Percentiles rank a stretch among this genome's conserved stretches.
These are phyloP conservation scores for Coregonus suidteri DNA, from an alignment of 2,797 vertebrate genomes.

Conservation along the genomic window DNA sequence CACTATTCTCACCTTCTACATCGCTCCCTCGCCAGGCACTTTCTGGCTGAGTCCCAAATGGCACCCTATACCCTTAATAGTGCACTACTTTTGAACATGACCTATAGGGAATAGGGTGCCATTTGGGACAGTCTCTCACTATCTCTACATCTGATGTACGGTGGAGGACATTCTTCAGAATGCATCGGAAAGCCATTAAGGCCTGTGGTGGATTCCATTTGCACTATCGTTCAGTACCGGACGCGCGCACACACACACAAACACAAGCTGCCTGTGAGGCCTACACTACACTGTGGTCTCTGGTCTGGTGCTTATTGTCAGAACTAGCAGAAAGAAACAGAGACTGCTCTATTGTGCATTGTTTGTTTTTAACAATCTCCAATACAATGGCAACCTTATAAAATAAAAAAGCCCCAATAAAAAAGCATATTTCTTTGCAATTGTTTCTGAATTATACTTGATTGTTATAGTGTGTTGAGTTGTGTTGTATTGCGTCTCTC, in stretches of 20 bases:
- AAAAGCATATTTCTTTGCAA: constrained; percentile 32
- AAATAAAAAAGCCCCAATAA: constrained; percentile 36
- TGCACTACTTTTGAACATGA: neutral
- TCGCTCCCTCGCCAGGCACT: constrained; percentile 41
- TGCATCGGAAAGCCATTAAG: constrained; percentile 44
- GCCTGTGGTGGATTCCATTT: neutral
- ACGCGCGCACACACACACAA: constrained; percentile 1
- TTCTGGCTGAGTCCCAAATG: neutral
- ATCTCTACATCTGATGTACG: constrained; percentile 45
- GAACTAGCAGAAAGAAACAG: constrained; percentile 39
- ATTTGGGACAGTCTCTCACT: neutral
- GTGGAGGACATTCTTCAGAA: constrained; percentile 42
- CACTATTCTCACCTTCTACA: constrained; percentile 55
- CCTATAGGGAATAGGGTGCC: neutral
- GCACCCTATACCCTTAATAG: neutral
- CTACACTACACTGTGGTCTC: constrained; percentile 28
- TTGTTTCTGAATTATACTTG: constrained; percentile 37
- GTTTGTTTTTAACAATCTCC: constrained; percentile 59
- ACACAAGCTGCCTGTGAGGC: constrained; percentile 26
- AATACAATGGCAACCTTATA: constrained; percentile 45
- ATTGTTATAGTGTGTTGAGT: constrained; percentile 38
- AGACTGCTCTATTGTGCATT: constrained; percentile 61
- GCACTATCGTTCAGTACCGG: no score
- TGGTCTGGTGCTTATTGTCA: constrained; percentile 10
- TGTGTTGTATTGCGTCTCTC: constrained; percentile 18